Evolutionary conservation across 1,140 invertebrate genomes (phyloP).

Genomic region (Orussus abietinus): DNA sequence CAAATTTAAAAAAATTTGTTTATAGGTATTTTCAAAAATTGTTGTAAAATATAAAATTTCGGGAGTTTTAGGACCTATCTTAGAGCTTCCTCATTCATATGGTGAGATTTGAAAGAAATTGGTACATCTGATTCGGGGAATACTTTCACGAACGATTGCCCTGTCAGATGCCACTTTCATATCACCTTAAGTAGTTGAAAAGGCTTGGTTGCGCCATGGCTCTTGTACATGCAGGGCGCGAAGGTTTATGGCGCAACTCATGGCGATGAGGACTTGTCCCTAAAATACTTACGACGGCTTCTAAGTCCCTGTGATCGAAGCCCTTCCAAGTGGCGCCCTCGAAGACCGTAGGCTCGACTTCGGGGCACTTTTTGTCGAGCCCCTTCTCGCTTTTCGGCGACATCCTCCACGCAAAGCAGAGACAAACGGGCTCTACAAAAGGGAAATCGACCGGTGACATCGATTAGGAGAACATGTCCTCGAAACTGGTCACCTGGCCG

Average conservation of each 20-base stretch:
- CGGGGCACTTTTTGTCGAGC: no score
- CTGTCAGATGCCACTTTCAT: no score
- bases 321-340: constrained; percentile 30
- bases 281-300: constrained; percentile 25
- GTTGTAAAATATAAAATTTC: no score
- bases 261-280: constrained; percentile 17
- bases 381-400: not conserved
- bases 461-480: constrained; percentile 27
- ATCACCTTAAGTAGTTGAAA: no score
- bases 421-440: constrained; percentile 16
- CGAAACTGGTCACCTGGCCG: constrained; percentile 14
- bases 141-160: no score
- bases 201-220: constrained; percentile 3
- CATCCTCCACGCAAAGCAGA: not conserved
- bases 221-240: constrained; percentile 10
- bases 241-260: constrained; percentile 4
- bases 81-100: no score
- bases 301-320: constrained; percentile 31
- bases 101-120: no score
- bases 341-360: constrained; percentile 23
- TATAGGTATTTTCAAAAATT: no score
- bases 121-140: no score
- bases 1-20: no score
- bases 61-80: no score
- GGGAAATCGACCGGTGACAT: constrained; percentile 27